Percentiles rank a stretch among this genome's conserved stretches.
Evolutionary conservation across 1,140 invertebrate species (phyloP).

Genomic region (Drosophila albomicans): DNA sequence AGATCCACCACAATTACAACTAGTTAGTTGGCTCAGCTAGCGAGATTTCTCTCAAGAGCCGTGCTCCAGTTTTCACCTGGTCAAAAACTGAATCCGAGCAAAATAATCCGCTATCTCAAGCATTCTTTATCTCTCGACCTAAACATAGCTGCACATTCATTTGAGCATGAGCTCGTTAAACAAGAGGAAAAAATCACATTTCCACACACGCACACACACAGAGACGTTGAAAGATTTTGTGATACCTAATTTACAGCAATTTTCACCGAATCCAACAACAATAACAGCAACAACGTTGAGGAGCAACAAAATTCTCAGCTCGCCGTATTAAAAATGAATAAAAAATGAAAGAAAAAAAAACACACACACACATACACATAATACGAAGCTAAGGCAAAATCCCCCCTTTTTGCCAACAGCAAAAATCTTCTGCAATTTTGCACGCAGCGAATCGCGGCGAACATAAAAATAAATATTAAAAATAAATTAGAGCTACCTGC

Average conservation of each 20-base stretch:
- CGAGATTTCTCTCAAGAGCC: slow-evolving; percentile 18
- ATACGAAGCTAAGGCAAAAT: slow-evolving; percentile 23
- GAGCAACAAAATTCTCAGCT: slow-evolving; percentile 54
- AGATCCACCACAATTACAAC: not conserved
- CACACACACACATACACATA: not conserved
- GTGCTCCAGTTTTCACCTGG: slow-evolving; percentile 53
- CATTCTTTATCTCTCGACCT: slow-evolving; percentile 38
- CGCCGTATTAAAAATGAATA: slow-evolving; percentile 74
- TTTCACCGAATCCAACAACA: slow-evolving; percentile 61
- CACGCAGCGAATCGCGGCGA: slow-evolving; percentile 55
- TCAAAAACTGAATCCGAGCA: slow-evolving; percentile 6
- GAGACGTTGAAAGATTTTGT: slow-evolving; percentile 35
- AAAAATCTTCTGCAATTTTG: slow-evolving; percentile 54
- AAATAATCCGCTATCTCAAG: slow-evolving; percentile 33
- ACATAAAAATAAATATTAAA: slow-evolving; percentile 79
- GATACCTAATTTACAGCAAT: slow-evolving; percentile 75
- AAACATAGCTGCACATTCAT: slow-evolving; percentile 51
- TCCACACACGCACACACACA: slow-evolving; percentile 4
- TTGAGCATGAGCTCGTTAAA: slow-evolving; percentile 67
- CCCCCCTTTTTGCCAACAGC: not conserved
- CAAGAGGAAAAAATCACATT: slow-evolving; percentile 43
- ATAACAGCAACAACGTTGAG: slow-evolving; percentile 13
- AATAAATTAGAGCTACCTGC: slow-evolving; percentile 77
- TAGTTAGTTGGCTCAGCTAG: not conserved
- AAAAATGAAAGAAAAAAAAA: slow-evolving; percentile 54